These are phyloP conservation scores for Masnerella sp. DNA, from an alignment of 2,888 invertebrate genomes.

Conservation along the genomic window DNA sequence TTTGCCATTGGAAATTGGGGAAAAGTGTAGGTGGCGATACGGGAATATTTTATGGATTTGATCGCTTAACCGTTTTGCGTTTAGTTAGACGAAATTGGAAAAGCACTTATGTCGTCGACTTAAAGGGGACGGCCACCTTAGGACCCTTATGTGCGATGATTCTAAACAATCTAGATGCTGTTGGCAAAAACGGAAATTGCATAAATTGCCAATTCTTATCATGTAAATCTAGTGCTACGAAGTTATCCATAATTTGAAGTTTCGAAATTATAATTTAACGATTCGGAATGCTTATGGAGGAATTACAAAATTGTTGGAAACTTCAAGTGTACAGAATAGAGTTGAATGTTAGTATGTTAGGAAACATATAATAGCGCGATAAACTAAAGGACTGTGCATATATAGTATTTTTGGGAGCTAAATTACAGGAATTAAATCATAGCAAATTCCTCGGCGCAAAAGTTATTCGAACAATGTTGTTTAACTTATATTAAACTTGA, in stretches of 20 bases:
- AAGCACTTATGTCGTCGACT: constrained; percentile 10
- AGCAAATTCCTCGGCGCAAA: no score
- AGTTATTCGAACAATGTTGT: no score
- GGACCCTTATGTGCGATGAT: no score
- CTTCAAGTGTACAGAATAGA: constrained; percentile 1
- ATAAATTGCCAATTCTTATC: constrained; percentile 6
- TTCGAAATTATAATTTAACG: constrained; percentile 21
- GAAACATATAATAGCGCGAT: no score
- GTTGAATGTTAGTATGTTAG: constrained; percentile 1
- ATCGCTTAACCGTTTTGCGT: constrained; percentile 8
- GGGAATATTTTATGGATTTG: constrained; percentile 15
- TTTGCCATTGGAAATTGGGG: constrained; percentile 10
- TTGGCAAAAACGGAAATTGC: no score
- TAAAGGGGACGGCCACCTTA: constrained; percentile 8
- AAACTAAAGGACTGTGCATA: no score
- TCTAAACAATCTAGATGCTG: neutral
- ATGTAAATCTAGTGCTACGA: constrained; percentile 2
- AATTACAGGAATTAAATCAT: no score
- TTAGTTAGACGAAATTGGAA: constrained; percentile 17
- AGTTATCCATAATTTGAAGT: constrained; percentile 6
- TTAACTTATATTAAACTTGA: no score
- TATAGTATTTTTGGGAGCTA: no score
- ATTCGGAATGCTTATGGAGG: constrained; percentile 11
- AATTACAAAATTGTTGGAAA: constrained; percentile 33
- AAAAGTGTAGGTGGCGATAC: constrained; percentile 16